Conservation (phyloP, 1,140 invertebrate genomes). For the Halictus rubicundus region DNA sequence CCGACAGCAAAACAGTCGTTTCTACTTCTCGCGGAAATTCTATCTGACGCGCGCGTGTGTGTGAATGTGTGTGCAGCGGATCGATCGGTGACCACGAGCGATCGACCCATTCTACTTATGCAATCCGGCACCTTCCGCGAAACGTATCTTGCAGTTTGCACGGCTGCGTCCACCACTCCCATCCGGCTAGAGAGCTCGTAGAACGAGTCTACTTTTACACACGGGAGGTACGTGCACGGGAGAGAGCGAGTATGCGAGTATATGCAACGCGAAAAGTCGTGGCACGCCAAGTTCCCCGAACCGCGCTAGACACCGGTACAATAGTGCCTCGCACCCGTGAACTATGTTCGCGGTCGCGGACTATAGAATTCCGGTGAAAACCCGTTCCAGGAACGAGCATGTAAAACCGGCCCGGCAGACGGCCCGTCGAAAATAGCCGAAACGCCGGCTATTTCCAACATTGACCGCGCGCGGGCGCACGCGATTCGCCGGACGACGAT, state of each 20-base stretch:
- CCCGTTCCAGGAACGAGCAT: constrained; percentile 18
- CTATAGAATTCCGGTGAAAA: neutral
- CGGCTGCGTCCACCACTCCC: neutral
- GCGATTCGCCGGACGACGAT: constrained; percentile 29
- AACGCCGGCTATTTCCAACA: constrained; percentile 35
- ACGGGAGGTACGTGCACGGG: too few species aligned
- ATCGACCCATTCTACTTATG: neutral
- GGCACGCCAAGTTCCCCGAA: too few species aligned
- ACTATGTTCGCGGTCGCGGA: neutral
- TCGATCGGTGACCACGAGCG: neutral
- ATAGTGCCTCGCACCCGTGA: neutral
- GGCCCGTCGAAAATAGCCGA: constrained; percentile 33
- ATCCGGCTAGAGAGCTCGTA: neutral
- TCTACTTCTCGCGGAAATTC: too few species aligned
- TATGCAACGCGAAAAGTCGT: too few species aligned
- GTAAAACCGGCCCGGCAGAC: constrained; percentile 1
- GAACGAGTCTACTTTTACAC: neutral
- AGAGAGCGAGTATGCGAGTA: too few species aligned
- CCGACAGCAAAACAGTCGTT: too few species aligned
- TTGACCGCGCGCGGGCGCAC: constrained; percentile 16
- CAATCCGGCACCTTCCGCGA: neutral
- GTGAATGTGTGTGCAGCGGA: neutral
- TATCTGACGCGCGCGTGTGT: too few species aligned
- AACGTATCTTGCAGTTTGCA: neutral
- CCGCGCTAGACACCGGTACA: neutral